These are phyloP conservation scores for Sminthopsis crassicaudata DNA, from an alignment of 2,113 vertebrate species.

Conservation along the genomic window DNA sequence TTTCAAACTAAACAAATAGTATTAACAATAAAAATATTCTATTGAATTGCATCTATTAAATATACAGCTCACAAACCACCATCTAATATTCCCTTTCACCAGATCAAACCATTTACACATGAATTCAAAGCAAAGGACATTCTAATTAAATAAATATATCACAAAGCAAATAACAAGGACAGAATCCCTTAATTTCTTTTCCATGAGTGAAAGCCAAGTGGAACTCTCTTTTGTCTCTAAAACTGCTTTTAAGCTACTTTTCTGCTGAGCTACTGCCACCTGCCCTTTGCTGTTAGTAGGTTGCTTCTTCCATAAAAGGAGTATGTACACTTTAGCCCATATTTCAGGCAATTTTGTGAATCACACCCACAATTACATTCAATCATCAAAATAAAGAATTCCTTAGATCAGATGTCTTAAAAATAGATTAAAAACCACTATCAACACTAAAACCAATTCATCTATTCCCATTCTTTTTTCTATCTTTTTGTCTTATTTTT, in stretches of 20 bases:
- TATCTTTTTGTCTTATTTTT: no score
- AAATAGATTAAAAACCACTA: not conserved
- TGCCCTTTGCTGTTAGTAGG: not conserved
- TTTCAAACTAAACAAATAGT: conserved; percentile 88
- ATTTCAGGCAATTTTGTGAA: not conserved
- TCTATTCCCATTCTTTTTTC: no score
- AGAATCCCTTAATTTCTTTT: not conserved
- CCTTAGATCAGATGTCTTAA: not conserved
- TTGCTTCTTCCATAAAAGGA: not conserved
- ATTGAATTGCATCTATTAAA: not conserved
- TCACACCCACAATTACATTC: not conserved
- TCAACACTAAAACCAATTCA: no score
- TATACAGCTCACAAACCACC: not conserved
- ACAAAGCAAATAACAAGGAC: not conserved
- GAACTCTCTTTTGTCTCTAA: no score
- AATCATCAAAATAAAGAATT: not conserved
- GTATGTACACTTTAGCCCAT: not conserved
- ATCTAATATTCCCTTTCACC: not conserved
- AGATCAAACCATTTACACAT: not conserved
- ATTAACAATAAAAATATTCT: conserved; percentile 66
- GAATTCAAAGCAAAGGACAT: not conserved
- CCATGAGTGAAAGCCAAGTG: not conserved
- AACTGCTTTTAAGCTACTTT: not conserved
- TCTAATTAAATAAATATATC: not conserved
- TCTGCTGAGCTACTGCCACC: not conserved